A percentile compares a stretch with the other conserved stretches of the same genome.
phyloP scores from a whole-genome alignment of 1,140 invertebrate genomes.

The Lepidurus apus region DNA sequence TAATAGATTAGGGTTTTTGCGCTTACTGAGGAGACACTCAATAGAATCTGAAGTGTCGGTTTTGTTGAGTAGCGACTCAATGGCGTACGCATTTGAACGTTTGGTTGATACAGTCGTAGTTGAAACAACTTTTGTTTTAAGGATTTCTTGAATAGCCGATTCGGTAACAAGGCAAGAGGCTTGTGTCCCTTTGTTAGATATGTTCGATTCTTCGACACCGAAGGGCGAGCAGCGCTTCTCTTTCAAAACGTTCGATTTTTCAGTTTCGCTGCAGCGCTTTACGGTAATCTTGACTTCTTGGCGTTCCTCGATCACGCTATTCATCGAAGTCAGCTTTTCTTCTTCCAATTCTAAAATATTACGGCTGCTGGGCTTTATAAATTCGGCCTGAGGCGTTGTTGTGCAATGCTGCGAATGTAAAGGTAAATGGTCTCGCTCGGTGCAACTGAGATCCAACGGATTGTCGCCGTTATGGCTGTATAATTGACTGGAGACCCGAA shows the following conservation, averaged over 20 bases:
- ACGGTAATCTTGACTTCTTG: slow-evolving; percentile 2
- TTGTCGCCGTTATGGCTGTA: neutral
- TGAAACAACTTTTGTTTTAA: neutral
- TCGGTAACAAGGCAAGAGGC: neutral
- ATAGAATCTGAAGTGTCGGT: neutral
- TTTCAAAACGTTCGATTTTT: neutral
- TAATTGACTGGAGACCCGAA: neutral
- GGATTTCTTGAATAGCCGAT: neutral
- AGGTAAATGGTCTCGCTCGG: neutral
- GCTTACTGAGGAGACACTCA: neutral
- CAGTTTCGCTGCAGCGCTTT: slow-evolving; percentile 1
- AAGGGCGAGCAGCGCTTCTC: neutral
- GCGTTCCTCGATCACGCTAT: neutral
- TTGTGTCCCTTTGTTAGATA: neutral
- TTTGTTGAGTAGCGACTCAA: neutral
- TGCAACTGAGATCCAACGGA: neutral
- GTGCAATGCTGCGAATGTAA: neutral
- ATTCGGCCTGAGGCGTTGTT: neutral
- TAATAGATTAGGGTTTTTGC: neutral
- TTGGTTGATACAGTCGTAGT: neutral
- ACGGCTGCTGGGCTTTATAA: neutral
- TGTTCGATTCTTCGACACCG: neutral
- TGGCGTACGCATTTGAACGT: neutral
- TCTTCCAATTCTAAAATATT: neutral
- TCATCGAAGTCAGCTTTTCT: neutral